Evolutionary conservation across 2,113 vertebrate genomes (phyloP).

Genomic region (Malaclemys terrapin): DNA sequence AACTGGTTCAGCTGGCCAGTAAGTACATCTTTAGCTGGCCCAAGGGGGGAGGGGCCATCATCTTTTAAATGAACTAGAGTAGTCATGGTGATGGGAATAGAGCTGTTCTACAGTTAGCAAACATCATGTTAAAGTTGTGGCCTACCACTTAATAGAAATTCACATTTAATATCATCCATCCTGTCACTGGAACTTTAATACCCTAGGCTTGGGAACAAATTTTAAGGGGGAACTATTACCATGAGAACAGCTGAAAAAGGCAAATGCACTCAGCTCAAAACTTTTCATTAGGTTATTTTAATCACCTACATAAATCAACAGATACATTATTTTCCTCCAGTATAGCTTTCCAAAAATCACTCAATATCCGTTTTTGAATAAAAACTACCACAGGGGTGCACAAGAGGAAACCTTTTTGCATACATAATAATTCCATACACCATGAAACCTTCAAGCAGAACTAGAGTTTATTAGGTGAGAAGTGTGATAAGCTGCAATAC

Average conservation of each 20-base stretch:
- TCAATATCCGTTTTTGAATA: background rate
- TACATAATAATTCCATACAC: slow-evolving; percentile 41
- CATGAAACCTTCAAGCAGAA: slow-evolving; percentile 45
- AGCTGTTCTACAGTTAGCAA: background rate
- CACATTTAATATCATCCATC: accelerated
- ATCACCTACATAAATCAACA: background rate
- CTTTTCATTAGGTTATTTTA: background rate
- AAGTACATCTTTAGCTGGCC: background rate
- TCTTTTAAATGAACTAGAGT: background rate
- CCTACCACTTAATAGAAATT: background rate
- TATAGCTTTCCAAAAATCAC: background rate
- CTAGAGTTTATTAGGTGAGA: slow-evolving; percentile 48
- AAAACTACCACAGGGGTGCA: slow-evolving; percentile 16
- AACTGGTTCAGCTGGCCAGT: background rate
- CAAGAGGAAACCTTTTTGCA: slow-evolving; percentile 37
- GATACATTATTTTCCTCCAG: background rate
- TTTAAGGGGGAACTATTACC: background rate
- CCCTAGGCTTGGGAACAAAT: background rate
- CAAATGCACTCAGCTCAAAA: background rate
- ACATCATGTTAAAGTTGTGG: background rate
- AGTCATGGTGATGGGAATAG: background rate
- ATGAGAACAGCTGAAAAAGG: background rate
- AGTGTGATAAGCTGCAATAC: slow-evolving; percentile 41
- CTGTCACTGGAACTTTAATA: background rate
- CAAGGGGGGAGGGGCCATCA: background rate